phyloP scores from a whole-genome alignment of 2,113 vertebrate species.

The Syrmaticus mikado region DNA sequence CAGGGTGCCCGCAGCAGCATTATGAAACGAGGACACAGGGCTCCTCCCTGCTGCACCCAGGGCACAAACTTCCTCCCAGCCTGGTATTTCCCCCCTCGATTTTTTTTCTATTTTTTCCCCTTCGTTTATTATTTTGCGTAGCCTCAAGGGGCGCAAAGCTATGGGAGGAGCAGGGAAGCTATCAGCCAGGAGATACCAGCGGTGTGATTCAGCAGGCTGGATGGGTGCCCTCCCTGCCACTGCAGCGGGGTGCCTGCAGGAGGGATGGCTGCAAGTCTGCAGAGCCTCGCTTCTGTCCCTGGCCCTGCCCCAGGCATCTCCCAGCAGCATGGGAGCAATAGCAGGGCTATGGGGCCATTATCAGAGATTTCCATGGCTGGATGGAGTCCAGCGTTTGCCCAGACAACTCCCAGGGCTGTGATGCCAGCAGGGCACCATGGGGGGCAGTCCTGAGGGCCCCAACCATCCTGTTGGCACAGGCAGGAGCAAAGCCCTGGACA shows the following conservation, averaged over 20 bases:
- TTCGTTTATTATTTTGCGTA: not conserved
- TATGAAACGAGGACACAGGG: not conserved
- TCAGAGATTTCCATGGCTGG: not conserved
- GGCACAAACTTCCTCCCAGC: not conserved
- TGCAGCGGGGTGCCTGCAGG: not conserved
- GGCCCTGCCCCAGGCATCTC: not conserved
- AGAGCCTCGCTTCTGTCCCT: no score
- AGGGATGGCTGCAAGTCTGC: not conserved
- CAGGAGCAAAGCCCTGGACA: not conserved
- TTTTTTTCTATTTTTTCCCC: not conserved
- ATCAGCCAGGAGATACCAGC: constrained; percentile 63
- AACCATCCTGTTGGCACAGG: not conserved
- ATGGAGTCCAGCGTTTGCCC: not conserved
- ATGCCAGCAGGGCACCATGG: not conserved
- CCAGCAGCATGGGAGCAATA: rapidly evolving
- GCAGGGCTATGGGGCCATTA: rapidly evolving
- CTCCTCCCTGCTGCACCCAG: not conserved
- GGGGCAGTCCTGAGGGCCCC: rapidly evolving
- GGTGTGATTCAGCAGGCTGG: constrained; percentile 38
- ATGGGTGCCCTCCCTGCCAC: not conserved
- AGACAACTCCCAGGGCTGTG: not conserved
- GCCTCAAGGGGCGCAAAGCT: constrained; percentile 5
- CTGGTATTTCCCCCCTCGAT: constrained; percentile 44
- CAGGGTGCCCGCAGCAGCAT: rapidly evolving
- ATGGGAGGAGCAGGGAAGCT: constrained; percentile 55